Conservation (phyloP, 1,140 invertebrate genomes). For the Drosophila obscura region DNA sequence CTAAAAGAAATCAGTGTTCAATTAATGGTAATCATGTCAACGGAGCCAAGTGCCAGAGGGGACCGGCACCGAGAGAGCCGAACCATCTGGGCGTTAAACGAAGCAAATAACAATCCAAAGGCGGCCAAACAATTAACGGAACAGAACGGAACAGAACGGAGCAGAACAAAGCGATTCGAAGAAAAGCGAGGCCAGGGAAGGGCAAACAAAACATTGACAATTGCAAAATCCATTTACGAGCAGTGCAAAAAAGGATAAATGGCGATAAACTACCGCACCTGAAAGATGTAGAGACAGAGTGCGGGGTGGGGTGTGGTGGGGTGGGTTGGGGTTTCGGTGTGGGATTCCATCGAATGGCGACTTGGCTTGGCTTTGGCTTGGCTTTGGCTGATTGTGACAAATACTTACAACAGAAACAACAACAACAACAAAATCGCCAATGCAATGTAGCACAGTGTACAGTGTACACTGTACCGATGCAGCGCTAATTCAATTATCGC, state of each 20-base stretch:
- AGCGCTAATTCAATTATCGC: slow-evolving; percentile 66
- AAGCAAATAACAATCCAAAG: slow-evolving; percentile 57
- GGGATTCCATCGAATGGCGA: no score
- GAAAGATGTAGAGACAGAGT: neutral
- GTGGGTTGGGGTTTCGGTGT: neutral
- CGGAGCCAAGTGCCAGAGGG: slow-evolving; percentile 6
- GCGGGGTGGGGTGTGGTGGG: neutral
- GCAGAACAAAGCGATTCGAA: slow-evolving; percentile 33
- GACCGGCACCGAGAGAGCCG: neutral
- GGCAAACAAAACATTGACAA: slow-evolving; percentile 49
- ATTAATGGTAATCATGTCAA: slow-evolving; percentile 66
- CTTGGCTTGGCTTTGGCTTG: neutral
- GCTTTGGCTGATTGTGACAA: slow-evolving; percentile 41
- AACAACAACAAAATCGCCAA: slow-evolving; percentile 27
- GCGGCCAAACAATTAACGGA: slow-evolving; percentile 31
- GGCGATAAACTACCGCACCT: slow-evolving; percentile 1
- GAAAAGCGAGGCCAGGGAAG: slow-evolving; percentile 3
- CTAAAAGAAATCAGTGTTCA: slow-evolving; percentile 60
- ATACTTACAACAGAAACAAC: no score
- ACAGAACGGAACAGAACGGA: no score
- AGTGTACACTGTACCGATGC: slow-evolving; percentile 41
- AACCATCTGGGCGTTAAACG: slow-evolving; percentile 32
- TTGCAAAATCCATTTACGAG: slow-evolving; percentile 34
- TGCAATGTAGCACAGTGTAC: slow-evolving; percentile 65
- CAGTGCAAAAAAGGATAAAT: slow-evolving; percentile 11